Base-by-base conservation (phyloP, 2,888 invertebrate genomes). In the Hydraecia micacea region DNA sequence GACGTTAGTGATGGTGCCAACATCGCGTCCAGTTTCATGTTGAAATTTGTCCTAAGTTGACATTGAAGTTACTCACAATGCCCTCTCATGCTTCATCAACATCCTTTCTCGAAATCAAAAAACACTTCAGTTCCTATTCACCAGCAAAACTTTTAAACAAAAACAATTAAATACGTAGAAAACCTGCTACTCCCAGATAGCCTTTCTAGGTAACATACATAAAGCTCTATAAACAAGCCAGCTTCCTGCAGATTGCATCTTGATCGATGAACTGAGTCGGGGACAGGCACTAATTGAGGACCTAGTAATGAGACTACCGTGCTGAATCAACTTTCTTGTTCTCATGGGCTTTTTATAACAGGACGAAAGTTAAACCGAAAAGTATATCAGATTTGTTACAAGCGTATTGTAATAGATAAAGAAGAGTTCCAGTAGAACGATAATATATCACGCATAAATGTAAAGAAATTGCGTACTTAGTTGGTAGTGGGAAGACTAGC, bases 221-320 rank as follows among this genome's bases (percentile, higher is more conserved):
- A 74, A 67, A 78, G 78, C 63, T 74, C 81, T 77, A 85, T 83
- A 84, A 87, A 87, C 81, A 78, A 81, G 73, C 73, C 76, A 74
- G 75, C 76, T 86, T 89, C 89, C 89, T 85, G 81, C 80, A 74
- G 92, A 91, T 92, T 71, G 63, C 85, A 92, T 91, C 92, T 89
- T 91, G 92, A 92, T 91, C 84, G 91, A 91, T 90, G 86, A 81
- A 77, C 79, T 82, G 80, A 87, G 79, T 82, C 77, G 65, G 75
- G 82, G 88, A 89, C 87, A 87, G 80, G 73, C 90, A 89, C 90
- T 92, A 92, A 91, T 90, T 91, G 90, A 90, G 83, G 46, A 62
- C 60, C 58, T 66, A 66, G 87, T 86, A 88, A 89, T 87, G 73
- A 86, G 81, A 80, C 85, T 87, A 81, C 85, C 21, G 84, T 69